Evolutionary conservation across 2,113 vertebrate genomes (phyloP).

Genomic region (Daboia siamensis): DNA sequence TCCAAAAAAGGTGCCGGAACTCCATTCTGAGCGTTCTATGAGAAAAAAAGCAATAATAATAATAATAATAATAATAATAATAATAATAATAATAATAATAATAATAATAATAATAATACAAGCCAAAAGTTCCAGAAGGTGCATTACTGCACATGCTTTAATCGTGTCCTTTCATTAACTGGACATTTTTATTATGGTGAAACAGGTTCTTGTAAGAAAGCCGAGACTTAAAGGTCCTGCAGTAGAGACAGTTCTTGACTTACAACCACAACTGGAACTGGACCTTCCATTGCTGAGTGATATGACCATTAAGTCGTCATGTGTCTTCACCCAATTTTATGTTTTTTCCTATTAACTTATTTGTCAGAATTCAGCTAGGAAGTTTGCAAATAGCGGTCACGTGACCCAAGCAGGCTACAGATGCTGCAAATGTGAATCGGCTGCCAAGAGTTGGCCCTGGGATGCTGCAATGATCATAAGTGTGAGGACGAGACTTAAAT

Average conservation of each 20-base stretch:
- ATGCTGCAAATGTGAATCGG: neutral
- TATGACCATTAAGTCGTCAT: neutral
- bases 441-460: neutral
- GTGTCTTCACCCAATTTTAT: neutral
- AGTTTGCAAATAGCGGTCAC: neutral
- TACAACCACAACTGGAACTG: neutral
- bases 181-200: neutral
- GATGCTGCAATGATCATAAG: neutral
- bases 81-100: no score
- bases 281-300: neutral
- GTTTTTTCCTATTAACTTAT: neutral
- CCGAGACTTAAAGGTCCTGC: neutral
- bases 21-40: no score
- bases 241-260: neutral
- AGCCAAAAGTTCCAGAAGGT: neutral
- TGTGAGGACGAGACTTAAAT: neutral
- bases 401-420: neutral
- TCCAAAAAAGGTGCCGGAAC: no score
- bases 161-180: neutral
- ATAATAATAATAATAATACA: neutral
- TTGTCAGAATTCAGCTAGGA: neutral
- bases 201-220: neutral
- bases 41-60: no score
- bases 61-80: no score
- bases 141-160: neutral